Evolutionary conservation across 1,140 invertebrate species (phyloP).

Genomic region (Melanaphis sacchari): DNA sequence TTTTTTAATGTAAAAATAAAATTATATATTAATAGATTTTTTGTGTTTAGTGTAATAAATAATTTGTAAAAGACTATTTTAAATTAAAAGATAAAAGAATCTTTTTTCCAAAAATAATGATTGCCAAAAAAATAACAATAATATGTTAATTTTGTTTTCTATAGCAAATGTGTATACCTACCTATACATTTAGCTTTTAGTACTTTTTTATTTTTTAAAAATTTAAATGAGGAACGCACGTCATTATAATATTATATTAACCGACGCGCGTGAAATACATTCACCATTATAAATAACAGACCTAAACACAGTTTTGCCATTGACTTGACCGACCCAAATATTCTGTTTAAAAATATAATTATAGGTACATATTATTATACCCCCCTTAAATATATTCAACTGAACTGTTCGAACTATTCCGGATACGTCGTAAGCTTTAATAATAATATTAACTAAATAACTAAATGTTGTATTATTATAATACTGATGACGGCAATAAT

Average conservation of each 20-base stretch:
- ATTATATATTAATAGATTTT: slow-evolving; percentile 8
- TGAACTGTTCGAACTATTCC: not conserved
- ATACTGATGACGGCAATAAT: not conserved
- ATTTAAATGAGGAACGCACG: not conserved
- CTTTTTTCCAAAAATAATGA: slow-evolving; percentile 3
- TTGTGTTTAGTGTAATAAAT: not conserved
- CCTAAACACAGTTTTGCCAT: not conserved
- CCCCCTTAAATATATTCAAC: not conserved
- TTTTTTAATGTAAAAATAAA: slow-evolving; percentile 13
- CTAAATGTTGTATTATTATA: not conserved
- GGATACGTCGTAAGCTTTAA: not conserved
- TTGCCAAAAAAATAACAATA: slow-evolving; percentile 25
- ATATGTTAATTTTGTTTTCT: not conserved
- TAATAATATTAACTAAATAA: not conserved
- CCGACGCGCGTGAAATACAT: slow-evolving; percentile 17
- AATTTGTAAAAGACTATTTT: not conserved
- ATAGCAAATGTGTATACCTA: not conserved
- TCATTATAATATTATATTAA: slow-evolving; percentile 32
- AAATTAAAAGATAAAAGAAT: slow-evolving; percentile 29
- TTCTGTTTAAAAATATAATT: slow-evolving; percentile 32
- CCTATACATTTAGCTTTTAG: not conserved
- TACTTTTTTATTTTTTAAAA: not conserved
- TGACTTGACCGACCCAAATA: slow-evolving; percentile 8
- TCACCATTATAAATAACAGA: slow-evolving; percentile 29
- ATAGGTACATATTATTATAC: not conserved